Conservation (phyloP, 1,140 invertebrate species). For the Calephelis nemesis region DNA sequence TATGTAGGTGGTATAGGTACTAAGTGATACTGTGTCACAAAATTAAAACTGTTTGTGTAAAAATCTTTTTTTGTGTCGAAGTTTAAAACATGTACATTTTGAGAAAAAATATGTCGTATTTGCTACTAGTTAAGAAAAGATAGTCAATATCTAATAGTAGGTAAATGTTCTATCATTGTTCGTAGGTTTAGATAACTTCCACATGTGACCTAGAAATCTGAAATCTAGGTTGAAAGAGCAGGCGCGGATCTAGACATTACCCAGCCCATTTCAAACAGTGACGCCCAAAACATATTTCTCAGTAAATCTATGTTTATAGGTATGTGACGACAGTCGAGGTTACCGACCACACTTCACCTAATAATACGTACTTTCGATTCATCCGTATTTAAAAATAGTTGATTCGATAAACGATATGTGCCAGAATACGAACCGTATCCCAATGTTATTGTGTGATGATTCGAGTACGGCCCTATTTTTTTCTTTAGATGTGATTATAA, state of each 20-base stretch:
- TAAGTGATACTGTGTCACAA: neutral
- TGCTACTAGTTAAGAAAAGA: too few relatives aligned
- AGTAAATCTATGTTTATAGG: conserved; percentile 15
- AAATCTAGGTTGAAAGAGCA: conserved; percentile 43
- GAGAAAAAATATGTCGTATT: too few relatives aligned
- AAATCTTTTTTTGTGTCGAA: too few relatives aligned
- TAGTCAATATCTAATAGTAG: too few relatives aligned
- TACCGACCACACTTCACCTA: conserved; percentile 14
- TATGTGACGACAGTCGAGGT: neutral
- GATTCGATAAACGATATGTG: too few relatives aligned
- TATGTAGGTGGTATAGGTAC: conserved; percentile 26
- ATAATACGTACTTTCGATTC: conserved; percentile 3
- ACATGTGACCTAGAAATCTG: conserved; percentile 50
- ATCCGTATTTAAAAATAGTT: conserved; percentile 8
- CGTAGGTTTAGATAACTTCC: conserved; percentile 36
- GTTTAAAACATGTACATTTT: too few relatives aligned
- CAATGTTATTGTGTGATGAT: too few relatives aligned
- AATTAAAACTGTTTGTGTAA: too few relatives aligned
- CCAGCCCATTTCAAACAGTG: neutral
- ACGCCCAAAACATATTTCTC: conserved; percentile 10
- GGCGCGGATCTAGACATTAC: conserved; percentile 39
- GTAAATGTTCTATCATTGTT: neutral
- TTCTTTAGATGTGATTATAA: too few relatives aligned
- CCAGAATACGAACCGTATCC: too few relatives aligned
- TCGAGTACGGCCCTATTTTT: too few relatives aligned